Base-by-base conservation (phyloP, 2,113 vertebrate genomes). In the Lynx canadensis region DNA sequence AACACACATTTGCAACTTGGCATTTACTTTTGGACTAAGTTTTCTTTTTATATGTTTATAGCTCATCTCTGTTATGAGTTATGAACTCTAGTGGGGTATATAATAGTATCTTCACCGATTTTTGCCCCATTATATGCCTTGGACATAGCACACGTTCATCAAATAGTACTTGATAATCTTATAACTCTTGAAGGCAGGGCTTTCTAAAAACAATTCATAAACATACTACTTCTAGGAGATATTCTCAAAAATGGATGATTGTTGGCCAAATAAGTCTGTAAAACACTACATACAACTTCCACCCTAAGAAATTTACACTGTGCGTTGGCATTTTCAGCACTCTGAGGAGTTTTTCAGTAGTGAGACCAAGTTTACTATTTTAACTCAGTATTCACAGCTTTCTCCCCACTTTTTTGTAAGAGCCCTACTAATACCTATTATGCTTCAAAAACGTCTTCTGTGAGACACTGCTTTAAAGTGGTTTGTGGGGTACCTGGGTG, bases 21-120 rank as follows among this genome's bases (percentile, higher is more conserved):
- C 5, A 38, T 95, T 95, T 82, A 66, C 41, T 85, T 97, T 93
- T 74, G 38, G 7, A 83, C 11, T 80, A 27, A 4, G 2, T 63
- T 95, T 96, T 78, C 48, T 74, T 79, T 84, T 68, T 41, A 38
- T 87, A 23, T 83, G 36, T 91, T 74, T 33, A 60, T 95, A 76
- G 5, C 21, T 79, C 50, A 57, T 36, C 13, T 73, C 13, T 45
- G n/a, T 78, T n/a, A 48, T 55, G 86, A 80, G n/a, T 55, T 21
- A 31, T 82, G 48, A 79, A 5, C 21, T 94, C 25, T 48, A 41
- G 13, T 14, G 21, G 2, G 33, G 2, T 60, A 92, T 86, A 23
- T n/a, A n/a, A 80, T 38, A 66, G 18, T n/a, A 14, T 73, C 14
- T 31, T 76, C 16, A 60, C 41, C 33, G 68, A 50, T 68, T 91